Percentiles rank a stretch among this genome's conserved stretches.
Conservation (phyloP, 2,888 invertebrate genomes). For the Prenolepis imparis region DNA sequence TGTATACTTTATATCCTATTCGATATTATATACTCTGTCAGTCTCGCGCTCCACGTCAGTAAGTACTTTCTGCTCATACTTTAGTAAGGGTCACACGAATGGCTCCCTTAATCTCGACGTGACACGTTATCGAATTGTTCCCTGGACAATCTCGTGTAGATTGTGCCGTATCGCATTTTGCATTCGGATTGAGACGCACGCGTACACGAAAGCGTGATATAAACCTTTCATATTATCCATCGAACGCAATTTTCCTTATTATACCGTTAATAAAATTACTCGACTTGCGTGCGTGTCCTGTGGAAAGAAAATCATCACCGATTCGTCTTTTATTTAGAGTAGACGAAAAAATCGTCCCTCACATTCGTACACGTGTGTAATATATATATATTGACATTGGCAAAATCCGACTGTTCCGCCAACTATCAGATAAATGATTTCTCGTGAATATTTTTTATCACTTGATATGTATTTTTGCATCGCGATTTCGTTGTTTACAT, state of each 20-base stretch:
- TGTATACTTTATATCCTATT: conserved; percentile 38
- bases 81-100: conserved; percentile 16
- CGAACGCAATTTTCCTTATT: not conserved
- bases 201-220: conserved; percentile 21
- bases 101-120: conserved; percentile 21
- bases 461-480: not conserved
- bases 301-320: not conserved
- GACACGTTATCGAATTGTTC: conserved; percentile 34
- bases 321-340: not conserved
- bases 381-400: not conserved
- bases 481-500: not conserved
- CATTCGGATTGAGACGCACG: conserved; percentile 12
- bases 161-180: conserved; percentile 31
- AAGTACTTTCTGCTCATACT: conserved; percentile 29
- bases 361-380: not conserved
- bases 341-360: not conserved
- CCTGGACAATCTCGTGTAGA: conserved; percentile 10
- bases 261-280: not conserved
- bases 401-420: not conserved
- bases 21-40: conserved; percentile 54
- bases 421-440: not conserved
- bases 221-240: not conserved
- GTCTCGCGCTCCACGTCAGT: conserved; percentile 35
- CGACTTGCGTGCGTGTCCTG: not conserved
- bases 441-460: not conserved